Evolutionary conservation across 2,888 invertebrate species (phyloP).

Genomic region (Eudasyphora cyanicolor): DNA sequence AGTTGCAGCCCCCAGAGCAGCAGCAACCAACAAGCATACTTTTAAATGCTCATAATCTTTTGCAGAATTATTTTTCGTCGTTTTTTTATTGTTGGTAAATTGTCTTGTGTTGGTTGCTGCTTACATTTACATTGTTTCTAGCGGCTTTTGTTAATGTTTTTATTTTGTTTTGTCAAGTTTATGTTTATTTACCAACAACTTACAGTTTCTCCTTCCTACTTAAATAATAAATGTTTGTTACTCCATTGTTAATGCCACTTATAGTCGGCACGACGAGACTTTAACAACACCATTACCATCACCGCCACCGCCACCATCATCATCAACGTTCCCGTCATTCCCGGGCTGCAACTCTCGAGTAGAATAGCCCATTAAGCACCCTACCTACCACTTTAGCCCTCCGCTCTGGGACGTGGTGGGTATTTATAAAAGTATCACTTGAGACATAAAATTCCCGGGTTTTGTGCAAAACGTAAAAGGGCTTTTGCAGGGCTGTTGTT

Average conservation of each 20-base stretch:
- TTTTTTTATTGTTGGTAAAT: too few relatives aligned
- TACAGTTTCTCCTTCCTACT: slow-evolving; percentile 11
- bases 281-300: background rate
- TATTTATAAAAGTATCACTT: slow-evolving; percentile 66
- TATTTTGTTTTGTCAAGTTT: slow-evolving; percentile 24
- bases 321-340: background rate
- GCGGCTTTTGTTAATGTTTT: background rate
- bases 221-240: slow-evolving; percentile 40
- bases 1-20: background rate
- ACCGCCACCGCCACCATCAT: background rate
- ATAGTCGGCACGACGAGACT: background rate
- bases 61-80: too few relatives aligned
- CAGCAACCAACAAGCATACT: background rate
- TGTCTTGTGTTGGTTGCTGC: background rate
- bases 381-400: background rate
- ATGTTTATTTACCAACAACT: slow-evolving; percentile 36
- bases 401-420: background rate
- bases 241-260: slow-evolving; percentile 24
- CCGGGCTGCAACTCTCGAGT: background rate
- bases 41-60: background rate
- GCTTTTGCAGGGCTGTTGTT: background rate
- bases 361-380: slow-evolving; percentile 19
- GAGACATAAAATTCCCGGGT: slow-evolving; percentile 66
- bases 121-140: background rate
- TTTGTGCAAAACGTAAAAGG: slow-evolving; percentile 7